Evolutionary conservation across 2,888 invertebrate genomes (phyloP), one percentile per base, ranked within the genome.

Genomic region (Pristionchus exspectatus): DNA sequence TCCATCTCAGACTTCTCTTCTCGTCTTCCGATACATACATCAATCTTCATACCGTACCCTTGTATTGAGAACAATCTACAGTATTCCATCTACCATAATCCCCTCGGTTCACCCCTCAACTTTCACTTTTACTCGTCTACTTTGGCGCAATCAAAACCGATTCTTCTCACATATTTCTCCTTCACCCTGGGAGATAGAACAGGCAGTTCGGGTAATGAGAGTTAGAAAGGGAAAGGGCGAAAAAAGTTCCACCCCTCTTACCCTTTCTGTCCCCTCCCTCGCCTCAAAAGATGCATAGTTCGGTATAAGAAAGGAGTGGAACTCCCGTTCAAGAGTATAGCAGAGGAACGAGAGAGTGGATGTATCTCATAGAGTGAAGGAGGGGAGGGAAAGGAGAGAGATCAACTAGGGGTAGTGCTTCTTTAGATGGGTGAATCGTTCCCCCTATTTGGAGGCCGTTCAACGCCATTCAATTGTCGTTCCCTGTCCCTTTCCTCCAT

Each of bases 381-480:
- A 50, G 50, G 54, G 81, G 14, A 24, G 2, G 81, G n/a, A n/a
- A 81, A 50, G 2, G 38, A 33, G 74, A 56, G 56, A 84, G 84
- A 33, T 56, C 84, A 84, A 30, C 84, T 56, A 84, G 59, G 84
- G 84, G 84, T 84, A 84, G 84, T 44, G 56, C 84, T 84, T 84
- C 56, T 84, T 84, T 84, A 84, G 81, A 81, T 30, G 72, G 77
- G 77, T 18, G 56, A 84, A 56, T 84, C 84, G 30, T 38, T 74
- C 66, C 50, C 84, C 30, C 54, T 56, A 84, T 84, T 84, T 84
- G 84, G 84, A 84, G 84, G 84, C 84, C 84, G 84, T 84, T 84
- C 84, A 77, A 77, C 44, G 56, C 84, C 59, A 84, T 84, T 84
- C 84, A 59, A 84, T 84, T 84, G 84, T 84, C 84, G 59, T 84